Evolutionary conservation across 2,797 vertebrate genomes (phyloP).

Genomic region (Rhinella marina): DNA sequence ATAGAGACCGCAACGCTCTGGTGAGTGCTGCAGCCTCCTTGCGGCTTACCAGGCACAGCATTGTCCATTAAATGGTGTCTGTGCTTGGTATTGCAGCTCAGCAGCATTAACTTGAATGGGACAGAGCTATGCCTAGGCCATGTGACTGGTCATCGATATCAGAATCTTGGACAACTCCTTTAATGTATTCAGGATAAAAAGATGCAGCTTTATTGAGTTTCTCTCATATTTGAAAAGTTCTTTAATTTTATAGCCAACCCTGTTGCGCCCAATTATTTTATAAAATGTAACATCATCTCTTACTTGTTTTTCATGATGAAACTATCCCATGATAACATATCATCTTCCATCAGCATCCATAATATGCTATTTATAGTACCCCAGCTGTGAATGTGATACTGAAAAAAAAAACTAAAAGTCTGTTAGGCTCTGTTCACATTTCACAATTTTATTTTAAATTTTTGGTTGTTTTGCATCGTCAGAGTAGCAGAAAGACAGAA

Average conservation of each 20-base stretch:
- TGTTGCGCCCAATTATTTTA: background rate
- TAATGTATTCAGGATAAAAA: background rate
- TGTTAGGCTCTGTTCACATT: too few relatives aligned
- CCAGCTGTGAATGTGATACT: background rate
- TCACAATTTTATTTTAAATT: too few relatives aligned
- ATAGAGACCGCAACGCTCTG: too few relatives aligned
- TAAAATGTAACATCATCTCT: background rate
- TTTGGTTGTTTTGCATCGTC: too few relatives aligned
- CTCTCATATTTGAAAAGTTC: background rate
- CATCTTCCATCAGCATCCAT: background rate
- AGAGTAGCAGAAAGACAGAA: too few relatives aligned
- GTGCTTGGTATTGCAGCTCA: too few relatives aligned
- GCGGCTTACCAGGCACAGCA: too few relatives aligned
- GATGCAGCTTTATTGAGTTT: background rate
- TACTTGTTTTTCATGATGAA: background rate
- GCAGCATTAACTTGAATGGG: too few relatives aligned
- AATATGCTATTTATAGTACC: background rate
- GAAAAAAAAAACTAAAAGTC: background rate
- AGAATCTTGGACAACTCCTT: background rate
- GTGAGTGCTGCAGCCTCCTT: too few relatives aligned
- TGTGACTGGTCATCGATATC: too few relatives aligned
- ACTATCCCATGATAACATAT: background rate
- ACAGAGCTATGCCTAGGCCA: too few relatives aligned
- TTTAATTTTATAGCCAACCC: background rate
- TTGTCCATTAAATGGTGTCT: too few relatives aligned